Conservation (phyloP, 2,888 invertebrate genomes). For the Chymomyza fuscimana region DNA sequence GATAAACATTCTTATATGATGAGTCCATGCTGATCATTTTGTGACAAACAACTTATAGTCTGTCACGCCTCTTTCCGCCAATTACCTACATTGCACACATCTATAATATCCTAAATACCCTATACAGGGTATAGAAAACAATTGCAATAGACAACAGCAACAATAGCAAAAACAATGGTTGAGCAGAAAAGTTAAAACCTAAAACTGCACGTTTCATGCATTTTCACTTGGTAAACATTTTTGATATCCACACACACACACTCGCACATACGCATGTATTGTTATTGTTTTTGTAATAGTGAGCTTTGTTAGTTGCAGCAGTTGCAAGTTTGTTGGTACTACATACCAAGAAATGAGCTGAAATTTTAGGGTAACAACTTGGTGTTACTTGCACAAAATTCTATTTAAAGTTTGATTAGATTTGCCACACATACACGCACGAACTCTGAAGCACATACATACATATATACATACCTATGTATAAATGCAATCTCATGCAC, state of each 20-base stretch:
- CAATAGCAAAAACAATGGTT: slow-evolving; percentile 10
- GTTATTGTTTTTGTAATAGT: background rate
- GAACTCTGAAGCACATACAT: slow-evolving; percentile 8
- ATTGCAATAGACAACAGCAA: slow-evolving; percentile 19
- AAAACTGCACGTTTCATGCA: slow-evolving; percentile 65
- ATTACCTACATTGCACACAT: background rate
- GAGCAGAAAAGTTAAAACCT: slow-evolving; percentile 54
- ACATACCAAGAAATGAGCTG: background rate
- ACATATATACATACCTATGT: background rate
- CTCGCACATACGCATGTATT: slow-evolving; percentile 50
- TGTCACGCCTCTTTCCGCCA: too few species aligned
- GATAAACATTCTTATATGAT: too few species aligned
- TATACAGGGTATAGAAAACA: background rate
- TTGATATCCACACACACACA: slow-evolving; percentile 62
- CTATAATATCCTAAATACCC: background rate
- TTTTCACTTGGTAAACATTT: slow-evolving; percentile 73
- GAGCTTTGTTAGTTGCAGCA: background rate
- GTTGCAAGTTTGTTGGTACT: background rate
- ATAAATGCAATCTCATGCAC: background rate
- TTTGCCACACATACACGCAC: slow-evolving; percentile 25
- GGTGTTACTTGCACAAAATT: slow-evolving; percentile 51
- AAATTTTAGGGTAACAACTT: slow-evolving; percentile 4
- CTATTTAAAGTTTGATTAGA: slow-evolving; percentile 71
- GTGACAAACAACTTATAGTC: too few species aligned
- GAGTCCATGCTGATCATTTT: too few species aligned